Percentiles rank a stretch among this genome's conserved stretches.
Conservation (phyloP, 92 coral and sea anemone genomes). For the Plumapathes pennacea region DNA sequence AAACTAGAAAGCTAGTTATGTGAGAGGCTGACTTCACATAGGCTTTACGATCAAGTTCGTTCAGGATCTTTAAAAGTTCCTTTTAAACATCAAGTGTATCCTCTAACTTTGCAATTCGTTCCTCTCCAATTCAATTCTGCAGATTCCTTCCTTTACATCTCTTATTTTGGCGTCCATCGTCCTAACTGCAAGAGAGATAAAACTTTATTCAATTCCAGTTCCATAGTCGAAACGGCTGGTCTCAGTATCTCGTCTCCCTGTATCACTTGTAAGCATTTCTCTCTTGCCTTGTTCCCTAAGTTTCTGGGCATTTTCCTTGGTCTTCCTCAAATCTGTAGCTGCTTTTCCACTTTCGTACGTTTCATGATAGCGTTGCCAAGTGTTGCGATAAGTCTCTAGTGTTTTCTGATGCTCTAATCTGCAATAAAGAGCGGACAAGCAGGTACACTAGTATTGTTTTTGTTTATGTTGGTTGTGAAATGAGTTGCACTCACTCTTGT, state of each 20-base stretch:
- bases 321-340: constrained; percentile 66
- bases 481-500: constrained; percentile 25
- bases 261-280: no score
- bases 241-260: no score
- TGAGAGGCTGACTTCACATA: no score
- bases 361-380: constrained; percentile 71
- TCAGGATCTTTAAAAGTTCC: neutral
- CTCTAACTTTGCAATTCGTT: constrained; percentile 66
- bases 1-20: no score
- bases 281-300: constrained; percentile 57
- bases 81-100: neutral
- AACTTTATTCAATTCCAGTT: no score
- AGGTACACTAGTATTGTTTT: neutral
- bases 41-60: no score
- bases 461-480: neutral
- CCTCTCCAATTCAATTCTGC: constrained; percentile 64
- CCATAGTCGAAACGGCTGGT: no score
- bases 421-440: no score
- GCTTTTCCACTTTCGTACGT: constrained; percentile 65
- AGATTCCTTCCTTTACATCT: constrained; percentile 50
- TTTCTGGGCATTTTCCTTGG: constrained; percentile 55
- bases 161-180: constrained; percentile 36
- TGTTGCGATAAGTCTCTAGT: constrained; percentile 68
- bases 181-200: constrained; percentile 37
- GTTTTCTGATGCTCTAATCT: constrained; percentile 67